Evolutionary conservation across 2,888 invertebrate genomes (phyloP).

Genomic region (Drosophila mettleri): DNA sequence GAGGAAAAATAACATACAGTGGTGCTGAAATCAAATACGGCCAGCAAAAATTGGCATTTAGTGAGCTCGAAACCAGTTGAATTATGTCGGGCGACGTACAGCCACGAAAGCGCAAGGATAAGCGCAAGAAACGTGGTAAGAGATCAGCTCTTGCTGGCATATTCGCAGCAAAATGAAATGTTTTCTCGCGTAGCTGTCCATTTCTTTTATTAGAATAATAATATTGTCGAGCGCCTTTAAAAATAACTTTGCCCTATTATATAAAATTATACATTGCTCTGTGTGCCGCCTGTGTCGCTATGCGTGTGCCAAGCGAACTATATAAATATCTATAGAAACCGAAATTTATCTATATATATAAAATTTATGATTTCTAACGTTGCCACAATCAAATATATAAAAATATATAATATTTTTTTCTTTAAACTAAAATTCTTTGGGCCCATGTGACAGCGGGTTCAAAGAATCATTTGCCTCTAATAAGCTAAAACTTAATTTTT

Average conservation of each 20-base stretch:
- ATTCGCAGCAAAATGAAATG: neutral
- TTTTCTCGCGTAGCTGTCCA: slow-evolving; percentile 50
- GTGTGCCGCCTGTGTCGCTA: slow-evolving; percentile 67
- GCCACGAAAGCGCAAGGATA: slow-evolving; percentile 94
- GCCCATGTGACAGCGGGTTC: slow-evolving; percentile 4
- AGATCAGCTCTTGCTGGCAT: slow-evolving; percentile 11
- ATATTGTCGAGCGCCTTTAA: slow-evolving; percentile 78
- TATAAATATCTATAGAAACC: slow-evolving; percentile 4
- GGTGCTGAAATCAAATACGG: slow-evolving; percentile 29
- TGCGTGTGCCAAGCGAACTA: slow-evolving; percentile 63
- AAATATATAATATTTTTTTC: neutral
- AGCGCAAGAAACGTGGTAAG: slow-evolving; percentile 90
- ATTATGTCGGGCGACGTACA: slow-evolving; percentile 95
- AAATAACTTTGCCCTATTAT: slow-evolving; percentile 83
- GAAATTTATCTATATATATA: slow-evolving; percentile 1
- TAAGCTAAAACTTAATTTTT: slow-evolving; percentile 20
- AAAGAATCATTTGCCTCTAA: slow-evolving; percentile 1
- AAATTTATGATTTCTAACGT: slow-evolving; percentile 44
- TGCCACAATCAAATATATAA: slow-evolving; percentile 21
- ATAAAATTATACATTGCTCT: slow-evolving; percentile 81
- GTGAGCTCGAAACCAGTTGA: slow-evolving; percentile 56
- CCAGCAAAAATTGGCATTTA: slow-evolving; percentile 43
- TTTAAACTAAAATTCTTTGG: neutral
- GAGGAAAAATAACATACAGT: slow-evolving; percentile 34
- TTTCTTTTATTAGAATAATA: slow-evolving; percentile 79